phyloP scores from a whole-genome alignment of 2,797 vertebrate genomes.

The Thalassophryne amazonica region DNA sequence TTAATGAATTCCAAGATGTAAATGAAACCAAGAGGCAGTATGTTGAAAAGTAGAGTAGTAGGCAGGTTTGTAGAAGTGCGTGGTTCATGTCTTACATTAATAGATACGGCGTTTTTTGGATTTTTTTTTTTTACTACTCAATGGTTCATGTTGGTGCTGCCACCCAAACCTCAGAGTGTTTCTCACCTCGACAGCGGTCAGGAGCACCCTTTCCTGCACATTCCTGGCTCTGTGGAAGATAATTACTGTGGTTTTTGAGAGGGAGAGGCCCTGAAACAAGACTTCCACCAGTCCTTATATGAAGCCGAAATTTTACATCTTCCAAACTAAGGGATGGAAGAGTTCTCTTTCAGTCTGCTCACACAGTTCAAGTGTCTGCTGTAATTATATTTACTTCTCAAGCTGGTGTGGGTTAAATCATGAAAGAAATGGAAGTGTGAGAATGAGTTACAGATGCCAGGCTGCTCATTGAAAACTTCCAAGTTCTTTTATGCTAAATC shows the following conservation, averaged over 20 bases:
- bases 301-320: constrained; percentile 42
- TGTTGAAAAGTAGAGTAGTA: constrained; percentile 7
- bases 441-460: constrained; percentile 23
- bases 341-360: constrained; percentile 17
- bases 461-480: constrained; percentile 47
- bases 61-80: background rate
- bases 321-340: constrained; percentile 28
- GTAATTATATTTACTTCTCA: constrained; percentile 12
- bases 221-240: constrained; percentile 73
- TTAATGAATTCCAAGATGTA: constrained; percentile 60
- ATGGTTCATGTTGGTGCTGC: constrained; percentile 38
- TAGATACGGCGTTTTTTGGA: constrained; percentile 23
- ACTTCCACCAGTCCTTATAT: constrained; percentile 60
- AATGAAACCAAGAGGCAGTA: constrained; percentile 50
- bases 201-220: constrained; percentile 73
- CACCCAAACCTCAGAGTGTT: constrained; percentile 56
- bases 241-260: constrained; percentile 74
- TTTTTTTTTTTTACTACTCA: background rate
- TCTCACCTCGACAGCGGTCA: constrained; percentile 72
- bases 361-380: constrained; percentile 12
- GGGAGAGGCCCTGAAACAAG: constrained; percentile 70
- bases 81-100: constrained; percentile 14
- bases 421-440: constrained; percentile 35
- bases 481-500: constrained; percentile 36
- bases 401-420: constrained; percentile 8